These are phyloP conservation scores for Tyto alba DNA, from an alignment of 2,113 vertebrate genomes.

Conservation along the genomic window DNA sequence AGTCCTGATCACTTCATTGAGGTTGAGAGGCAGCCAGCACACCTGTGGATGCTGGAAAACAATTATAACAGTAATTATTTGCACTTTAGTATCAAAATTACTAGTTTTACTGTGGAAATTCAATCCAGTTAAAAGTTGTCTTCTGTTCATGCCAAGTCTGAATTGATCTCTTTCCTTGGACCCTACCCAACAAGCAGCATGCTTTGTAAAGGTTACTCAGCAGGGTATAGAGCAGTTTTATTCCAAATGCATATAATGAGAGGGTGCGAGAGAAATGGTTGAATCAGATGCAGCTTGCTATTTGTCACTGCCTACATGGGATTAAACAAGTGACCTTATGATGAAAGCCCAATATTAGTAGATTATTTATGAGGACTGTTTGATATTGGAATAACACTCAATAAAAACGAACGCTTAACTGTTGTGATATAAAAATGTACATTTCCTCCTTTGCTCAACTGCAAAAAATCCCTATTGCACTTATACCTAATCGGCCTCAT, in stretches of 20 bases:
- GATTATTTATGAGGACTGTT: not conserved
- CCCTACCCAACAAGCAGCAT: not conserved
- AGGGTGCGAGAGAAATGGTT: not conserved
- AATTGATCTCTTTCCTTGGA: not conserved
- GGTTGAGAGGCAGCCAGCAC: not conserved
- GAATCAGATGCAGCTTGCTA: constrained; percentile 15
- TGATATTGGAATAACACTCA: not conserved
- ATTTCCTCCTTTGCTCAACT: not conserved
- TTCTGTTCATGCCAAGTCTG: not conserved
- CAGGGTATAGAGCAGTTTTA: not conserved
- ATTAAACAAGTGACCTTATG: constrained; percentile 13
- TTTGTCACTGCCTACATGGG: not conserved
- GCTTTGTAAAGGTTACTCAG: constrained; percentile 11
- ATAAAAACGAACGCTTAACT: not conserved
- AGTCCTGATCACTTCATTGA: not conserved
- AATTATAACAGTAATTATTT: constrained; percentile 16
- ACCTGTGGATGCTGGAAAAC: not conserved
- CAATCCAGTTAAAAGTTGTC: not conserved
- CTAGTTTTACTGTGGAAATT: not conserved
- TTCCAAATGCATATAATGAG: constrained; percentile 11
- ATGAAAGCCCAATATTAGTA: not conserved
- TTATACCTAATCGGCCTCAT: not conserved
- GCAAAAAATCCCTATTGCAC: not conserved
- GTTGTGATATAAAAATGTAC: not conserved
- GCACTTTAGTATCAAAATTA: not conserved